Base-by-base conservation (phyloP, 2,797 vertebrate species). In the Austrolebias charrua region DNA sequence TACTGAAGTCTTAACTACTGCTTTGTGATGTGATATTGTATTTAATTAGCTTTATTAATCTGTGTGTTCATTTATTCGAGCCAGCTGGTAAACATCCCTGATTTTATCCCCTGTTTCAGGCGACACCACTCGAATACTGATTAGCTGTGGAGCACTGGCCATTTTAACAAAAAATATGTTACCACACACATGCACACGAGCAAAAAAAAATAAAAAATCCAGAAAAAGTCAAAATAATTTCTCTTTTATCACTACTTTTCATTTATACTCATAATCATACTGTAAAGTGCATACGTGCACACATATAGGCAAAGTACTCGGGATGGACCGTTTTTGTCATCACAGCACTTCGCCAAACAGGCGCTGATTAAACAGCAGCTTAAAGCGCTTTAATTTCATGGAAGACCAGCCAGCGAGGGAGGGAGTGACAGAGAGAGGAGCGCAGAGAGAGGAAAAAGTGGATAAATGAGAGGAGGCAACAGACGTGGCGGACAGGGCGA, bases 321-420 rank as follows among this genome's bases (percentile, higher is more conserved):
- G 80, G 67, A 75, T 81, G 77, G 87, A 80, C 79, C 5, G 7
- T 43, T 90, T 88, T 73, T 91, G 90, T 90, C 88, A 84, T 78
- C 67, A 42, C 88, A 87, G 90, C 90, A 90, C 81, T 92, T 92
- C 90, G 75, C 80, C 81, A 84, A 91, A 88, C 86, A 78, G 78
- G 63, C 78, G 79, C 80, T 91, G 90, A 90, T 88, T 92, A 89
- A 90, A 93, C 89, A 87, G 84, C 72, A 86, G 89, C 90, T 92
- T 90, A 91, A 85, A 90, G 85, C 73, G 73, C 78, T 92, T 93
- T 92, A 91, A 92, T 93, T 92, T 93, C 89, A 92, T 92, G 91
- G 90, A 91, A 91, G 92, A 92, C 90, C 88, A 91, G 88, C 90
- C 90, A 91, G 87, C 64, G 33, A 84, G 78, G 69, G 81, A 74